Base-by-base conservation (phyloP, 2,888 invertebrate species). In the Ormyrus pomaceus region DNA sequence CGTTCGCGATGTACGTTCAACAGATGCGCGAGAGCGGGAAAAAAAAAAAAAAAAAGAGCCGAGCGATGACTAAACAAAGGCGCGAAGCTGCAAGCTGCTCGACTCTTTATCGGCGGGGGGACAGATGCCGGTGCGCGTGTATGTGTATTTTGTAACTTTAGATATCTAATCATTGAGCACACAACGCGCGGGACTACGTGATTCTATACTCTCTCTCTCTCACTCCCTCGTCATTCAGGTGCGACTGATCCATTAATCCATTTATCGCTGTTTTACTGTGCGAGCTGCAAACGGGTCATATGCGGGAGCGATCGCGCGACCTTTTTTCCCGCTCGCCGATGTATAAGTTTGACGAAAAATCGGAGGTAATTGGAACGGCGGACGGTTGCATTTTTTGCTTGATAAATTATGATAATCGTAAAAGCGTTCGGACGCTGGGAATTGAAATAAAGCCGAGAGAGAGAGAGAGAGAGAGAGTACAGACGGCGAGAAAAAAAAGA, bases 141-240 rank as follows among this genome's bases (percentile, higher is more conserved):
- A 11, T 53, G 53, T 50, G 48, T 48, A 53, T 78, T 78, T 59
- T 66, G 72, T 77, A 61, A 72, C 66, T 59, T 71, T 66, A 61
- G 59, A 51, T 77, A 77, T 77, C 77, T 77, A 77, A 77, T 77
- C 77, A 59, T 70, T 77, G 77, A 65, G 71, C n/a, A 77, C 34
- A 74, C 66, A 66, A 19, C 19, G 19, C 19, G 19, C 9, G 34
- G 53, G 34, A 45, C 51, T 45, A 34, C 64, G 19, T 19, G 19
- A 73, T 62, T 48, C 45, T 53, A 8, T n/a, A n/a, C 19, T 19
- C 19, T 19, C 19, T 19, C 19, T 19, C 19, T 19, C 19, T 19
- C 19, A 1, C 19, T 59, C 2, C 19, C 59, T 50, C 46, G 6
- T 19, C 53, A 58, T 58, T 58, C 69, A 9, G 55, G 5, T 10